These are phyloP conservation scores for Lateolabrax maculatus DNA, from an alignment of 2,797 vertebrate species.

Conservation along the genomic window DNA sequence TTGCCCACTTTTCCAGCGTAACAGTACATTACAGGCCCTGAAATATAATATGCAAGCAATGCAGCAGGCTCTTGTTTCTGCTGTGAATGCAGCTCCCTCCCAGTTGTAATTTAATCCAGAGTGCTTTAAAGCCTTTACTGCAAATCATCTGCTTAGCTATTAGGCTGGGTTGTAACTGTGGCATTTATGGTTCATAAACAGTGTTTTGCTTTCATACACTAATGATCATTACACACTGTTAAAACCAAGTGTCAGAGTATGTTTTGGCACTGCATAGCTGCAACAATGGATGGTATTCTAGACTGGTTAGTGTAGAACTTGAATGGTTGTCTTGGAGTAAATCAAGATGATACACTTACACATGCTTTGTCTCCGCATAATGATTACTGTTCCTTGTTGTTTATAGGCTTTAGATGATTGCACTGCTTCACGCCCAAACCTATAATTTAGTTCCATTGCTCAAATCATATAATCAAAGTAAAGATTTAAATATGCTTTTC, in stretches of 20 bases:
- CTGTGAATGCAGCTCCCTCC: conserved; percentile 59
- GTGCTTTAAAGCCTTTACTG: conserved; percentile 71
- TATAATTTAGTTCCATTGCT: conserved; percentile 2
- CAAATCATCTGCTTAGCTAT: conserved; percentile 72
- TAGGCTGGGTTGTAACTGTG: conserved; percentile 59
- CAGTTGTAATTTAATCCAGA: conserved; percentile 67
- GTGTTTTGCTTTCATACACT: conserved; percentile 69
- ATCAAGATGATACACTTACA: conserved; percentile 2
- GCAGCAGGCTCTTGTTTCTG: conserved; percentile 57
- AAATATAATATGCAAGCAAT: conserved; percentile 49
- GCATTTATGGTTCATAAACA: conserved; percentile 76
- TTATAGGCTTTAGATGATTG: conserved; percentile 4
- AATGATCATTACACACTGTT: conserved; percentile 70
- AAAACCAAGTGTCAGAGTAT: conserved; percentile 57
- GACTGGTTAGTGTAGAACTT: neutral
- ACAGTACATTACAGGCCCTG: conserved; percentile 48
- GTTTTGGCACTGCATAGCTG: conserved; percentile 33
- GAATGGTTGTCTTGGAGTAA: conserved; percentile 4
- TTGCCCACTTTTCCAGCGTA: conserved; percentile 24
- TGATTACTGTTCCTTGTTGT: neutral
- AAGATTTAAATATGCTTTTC: neutral
- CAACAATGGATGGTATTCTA: conserved; percentile 24
- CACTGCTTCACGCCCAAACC: neutral
- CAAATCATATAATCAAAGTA: neutral
- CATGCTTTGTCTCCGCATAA: neutral